These are phyloP conservation scores for Pseudocheirus occidentalis DNA, from an alignment of 2,797 vertebrate genomes.

Conservation along the genomic window DNA sequence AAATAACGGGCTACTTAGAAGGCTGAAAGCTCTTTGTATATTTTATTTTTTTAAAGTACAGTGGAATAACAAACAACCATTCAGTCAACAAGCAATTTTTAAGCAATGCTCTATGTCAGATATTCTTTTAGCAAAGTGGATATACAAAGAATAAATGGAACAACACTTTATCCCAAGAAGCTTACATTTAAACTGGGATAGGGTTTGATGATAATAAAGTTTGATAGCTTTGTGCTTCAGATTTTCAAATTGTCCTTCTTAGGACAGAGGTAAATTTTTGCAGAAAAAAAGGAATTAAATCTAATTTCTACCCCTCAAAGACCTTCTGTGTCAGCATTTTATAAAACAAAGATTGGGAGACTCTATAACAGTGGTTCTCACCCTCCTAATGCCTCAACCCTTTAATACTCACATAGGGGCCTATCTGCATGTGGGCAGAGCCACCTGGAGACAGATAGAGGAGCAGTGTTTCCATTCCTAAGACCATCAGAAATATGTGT, in stretches of 20 bases:
- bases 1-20: constrained; percentile 47
- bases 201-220: not conserved
- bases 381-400: no score
- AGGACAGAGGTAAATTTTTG: constrained; percentile 23
- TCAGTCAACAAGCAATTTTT: not conserved
- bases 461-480: no score
- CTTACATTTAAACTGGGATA: constrained; percentile 28
- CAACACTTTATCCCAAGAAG: not conserved
- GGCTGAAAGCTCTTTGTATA: not conserved
- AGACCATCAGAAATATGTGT: no score
- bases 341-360: not conserved
- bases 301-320: not conserved
- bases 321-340: not conserved
- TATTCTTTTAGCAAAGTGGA: not conserved
- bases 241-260: constrained; percentile 27
- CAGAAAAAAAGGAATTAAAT: constrained; percentile 34
- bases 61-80: not conserved
- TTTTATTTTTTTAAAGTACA: not conserved
- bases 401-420: no score
- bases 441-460: no score
- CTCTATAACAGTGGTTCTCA: no score
- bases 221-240: not conserved
- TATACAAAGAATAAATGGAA: not conserved
- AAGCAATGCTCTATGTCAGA: not conserved
- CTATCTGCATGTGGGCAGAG: no score